phyloP scores from a whole-genome alignment of 2,888 invertebrate species.

The Pachymerium ferrugineum region DNA sequence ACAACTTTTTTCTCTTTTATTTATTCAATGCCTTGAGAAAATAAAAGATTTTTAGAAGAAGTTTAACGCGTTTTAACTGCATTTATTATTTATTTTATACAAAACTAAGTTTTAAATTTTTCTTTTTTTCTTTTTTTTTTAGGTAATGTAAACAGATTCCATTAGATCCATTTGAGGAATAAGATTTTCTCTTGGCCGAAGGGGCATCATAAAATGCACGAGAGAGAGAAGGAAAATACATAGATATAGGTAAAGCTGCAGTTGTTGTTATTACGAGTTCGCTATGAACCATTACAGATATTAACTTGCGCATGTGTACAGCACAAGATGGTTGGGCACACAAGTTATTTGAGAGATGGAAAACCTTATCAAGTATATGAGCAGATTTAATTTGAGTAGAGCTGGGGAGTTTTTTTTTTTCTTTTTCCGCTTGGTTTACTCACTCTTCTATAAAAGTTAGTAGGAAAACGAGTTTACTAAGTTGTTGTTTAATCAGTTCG shows the following conservation, averaged over 20 bases:
- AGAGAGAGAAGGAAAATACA: not conserved
- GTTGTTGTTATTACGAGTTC: conserved; percentile 14
- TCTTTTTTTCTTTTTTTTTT: not conserved
- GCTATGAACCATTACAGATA: conserved; percentile 10
- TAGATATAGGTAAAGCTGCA: not conserved
- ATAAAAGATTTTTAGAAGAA: not conserved
- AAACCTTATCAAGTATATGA: conserved; percentile 1
- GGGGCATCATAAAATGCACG: not conserved
- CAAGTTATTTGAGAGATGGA: not conserved
- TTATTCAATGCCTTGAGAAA: not conserved
- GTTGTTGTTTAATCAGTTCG: conserved; percentile 1
- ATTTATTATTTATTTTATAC: no score
- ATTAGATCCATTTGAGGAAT: conserved; percentile 1
- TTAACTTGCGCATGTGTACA: conserved; percentile 10
- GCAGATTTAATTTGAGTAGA: not conserved
- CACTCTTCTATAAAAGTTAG: no score
- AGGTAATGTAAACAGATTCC: conserved; percentile 11
- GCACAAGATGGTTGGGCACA: not conserved
- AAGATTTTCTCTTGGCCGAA: conserved; percentile 1
- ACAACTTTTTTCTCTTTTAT: not conserved
- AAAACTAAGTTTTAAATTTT: not conserved
- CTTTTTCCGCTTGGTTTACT: no score
- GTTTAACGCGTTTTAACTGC: not conserved
- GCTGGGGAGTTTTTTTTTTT: no score
- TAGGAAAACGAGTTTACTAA: not conserved